These are phyloP conservation scores for Gobionotothen gibberifrons DNA, from an alignment of 2,797 vertebrate species.

Conservation along the genomic window DNA sequence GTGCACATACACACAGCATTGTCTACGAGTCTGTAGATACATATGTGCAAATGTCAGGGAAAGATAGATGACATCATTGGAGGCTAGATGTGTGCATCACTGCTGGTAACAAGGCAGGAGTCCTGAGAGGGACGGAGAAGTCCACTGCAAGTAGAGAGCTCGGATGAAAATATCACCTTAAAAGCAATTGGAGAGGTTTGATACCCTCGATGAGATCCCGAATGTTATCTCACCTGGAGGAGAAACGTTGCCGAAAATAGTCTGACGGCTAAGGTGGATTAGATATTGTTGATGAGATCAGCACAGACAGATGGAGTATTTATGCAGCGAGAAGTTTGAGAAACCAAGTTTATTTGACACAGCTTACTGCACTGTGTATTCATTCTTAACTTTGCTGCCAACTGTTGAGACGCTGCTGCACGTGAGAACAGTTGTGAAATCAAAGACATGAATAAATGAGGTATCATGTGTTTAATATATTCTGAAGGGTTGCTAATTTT, in stretches of 20 bases:
- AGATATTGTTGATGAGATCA: slow-evolving; percentile 74
- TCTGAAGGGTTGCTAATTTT: slow-evolving; percentile 45
- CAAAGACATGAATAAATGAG: slow-evolving; percentile 50
- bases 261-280: slow-evolving; percentile 69
- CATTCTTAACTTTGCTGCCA: slow-evolving; percentile 53
- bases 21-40: slow-evolving; percentile 39
- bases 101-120: slow-evolving; percentile 26
- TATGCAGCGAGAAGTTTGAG: slow-evolving; percentile 63
- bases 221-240: slow-evolving; percentile 55
- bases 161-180: slow-evolving; percentile 60
- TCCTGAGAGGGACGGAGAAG: slow-evolving; percentile 12
- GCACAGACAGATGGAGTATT: slow-evolving; percentile 75
- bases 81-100: slow-evolving; percentile 31
- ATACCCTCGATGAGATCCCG: slow-evolving; percentile 39
- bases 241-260: slow-evolving; percentile 44
- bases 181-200: slow-evolving; percentile 35
- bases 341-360: slow-evolving; percentile 64
- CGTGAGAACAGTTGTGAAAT: slow-evolving; percentile 39
- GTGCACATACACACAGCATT: slow-evolving; percentile 27
- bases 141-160: slow-evolving; percentile 28
- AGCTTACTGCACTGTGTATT: slow-evolving; percentile 45
- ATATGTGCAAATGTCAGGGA: slow-evolving; percentile 42
- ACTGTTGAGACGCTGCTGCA: slow-evolving; percentile 43
- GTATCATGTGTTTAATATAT: slow-evolving; percentile 48
- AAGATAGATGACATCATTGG: slow-evolving; percentile 45